Evolutionary conservation across 2,113 vertebrate genomes (phyloP).

Genomic region (Pipra filicauda): DNA sequence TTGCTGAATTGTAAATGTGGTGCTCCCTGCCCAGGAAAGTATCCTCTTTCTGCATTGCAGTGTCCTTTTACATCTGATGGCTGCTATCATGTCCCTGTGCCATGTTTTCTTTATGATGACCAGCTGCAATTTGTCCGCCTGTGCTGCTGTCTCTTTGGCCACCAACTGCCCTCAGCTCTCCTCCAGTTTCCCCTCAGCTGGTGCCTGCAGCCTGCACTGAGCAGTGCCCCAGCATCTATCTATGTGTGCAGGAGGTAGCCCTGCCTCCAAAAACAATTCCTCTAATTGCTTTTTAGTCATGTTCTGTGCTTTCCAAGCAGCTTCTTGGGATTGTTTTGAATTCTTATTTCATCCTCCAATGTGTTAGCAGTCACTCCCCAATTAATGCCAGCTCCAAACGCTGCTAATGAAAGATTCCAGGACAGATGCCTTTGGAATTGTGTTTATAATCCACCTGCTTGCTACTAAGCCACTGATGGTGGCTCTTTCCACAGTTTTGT

Average conservation of each 20-base stretch:
- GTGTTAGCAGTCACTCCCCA: background rate
- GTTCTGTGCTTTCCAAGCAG: background rate
- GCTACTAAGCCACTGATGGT: background rate
- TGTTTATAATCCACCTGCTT: background rate
- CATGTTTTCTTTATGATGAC: background rate
- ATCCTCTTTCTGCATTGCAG: background rate
- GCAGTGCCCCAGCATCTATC: background rate
- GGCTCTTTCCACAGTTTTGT: background rate
- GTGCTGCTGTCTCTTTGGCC: background rate
- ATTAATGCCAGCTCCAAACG: background rate
- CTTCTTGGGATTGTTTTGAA: background rate
- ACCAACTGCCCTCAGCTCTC: background rate
- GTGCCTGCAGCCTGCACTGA: background rate
- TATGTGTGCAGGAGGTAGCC: background rate
- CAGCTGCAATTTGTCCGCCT: background rate
- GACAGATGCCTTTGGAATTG: background rate
- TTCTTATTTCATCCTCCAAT: background rate
- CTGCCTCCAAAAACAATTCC: background rate
- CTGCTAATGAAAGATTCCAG: background rate
- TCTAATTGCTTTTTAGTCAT: background rate
- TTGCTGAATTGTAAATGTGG: background rate
- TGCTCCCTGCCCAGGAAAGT: background rate
- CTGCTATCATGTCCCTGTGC: fast-evolving
- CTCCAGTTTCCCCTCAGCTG: background rate
- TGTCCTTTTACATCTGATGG: background rate